These are phyloP conservation scores for Oreochromis grahami DNA, from an alignment of 2,797 vertebrate species.

Conservation along the genomic window DNA sequence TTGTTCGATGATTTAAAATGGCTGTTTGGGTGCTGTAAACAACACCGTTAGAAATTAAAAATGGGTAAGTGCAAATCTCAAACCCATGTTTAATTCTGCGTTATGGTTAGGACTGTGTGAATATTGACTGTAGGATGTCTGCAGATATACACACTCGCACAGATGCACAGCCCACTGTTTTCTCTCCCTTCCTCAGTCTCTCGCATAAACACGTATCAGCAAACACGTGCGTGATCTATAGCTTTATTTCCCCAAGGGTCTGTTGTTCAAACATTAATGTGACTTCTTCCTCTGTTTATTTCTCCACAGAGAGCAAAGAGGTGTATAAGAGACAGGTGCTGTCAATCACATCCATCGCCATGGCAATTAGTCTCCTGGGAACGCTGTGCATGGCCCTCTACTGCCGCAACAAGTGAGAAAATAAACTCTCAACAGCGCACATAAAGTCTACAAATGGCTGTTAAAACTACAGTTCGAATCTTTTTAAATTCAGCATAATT, in stretches of 20 bases:
- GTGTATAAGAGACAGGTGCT: conserved; percentile 82
- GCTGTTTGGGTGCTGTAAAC: conserved; percentile 29
- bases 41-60: conserved; percentile 36
- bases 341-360: conserved; percentile 93
- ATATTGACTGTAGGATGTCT: background rate
- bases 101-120: background rate
- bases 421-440: background rate
- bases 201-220: background rate
- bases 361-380: conserved; percentile 92
- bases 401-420: conserved; percentile 92
- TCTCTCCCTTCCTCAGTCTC: background rate
- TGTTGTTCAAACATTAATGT: conserved; percentile 33
- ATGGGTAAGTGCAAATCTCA: conserved; percentile 21
- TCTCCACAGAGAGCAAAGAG: conserved; percentile 77
- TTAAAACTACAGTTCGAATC: background rate
- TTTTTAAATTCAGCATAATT: background rate
- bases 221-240: background rate
- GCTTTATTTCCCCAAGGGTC: background rate
- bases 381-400: conserved; percentile 93
- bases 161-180: background rate
- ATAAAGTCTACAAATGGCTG: background rate
- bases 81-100: conserved; percentile 34
- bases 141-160: background rate
- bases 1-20: conserved; percentile 34
- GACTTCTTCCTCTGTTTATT: conserved; percentile 12